A percentile compares a stretch with the other conserved stretches of the same genome.
phyloP scores from a whole-genome alignment of 2,888 invertebrate species.

The Trisateles emortualis region DNA sequence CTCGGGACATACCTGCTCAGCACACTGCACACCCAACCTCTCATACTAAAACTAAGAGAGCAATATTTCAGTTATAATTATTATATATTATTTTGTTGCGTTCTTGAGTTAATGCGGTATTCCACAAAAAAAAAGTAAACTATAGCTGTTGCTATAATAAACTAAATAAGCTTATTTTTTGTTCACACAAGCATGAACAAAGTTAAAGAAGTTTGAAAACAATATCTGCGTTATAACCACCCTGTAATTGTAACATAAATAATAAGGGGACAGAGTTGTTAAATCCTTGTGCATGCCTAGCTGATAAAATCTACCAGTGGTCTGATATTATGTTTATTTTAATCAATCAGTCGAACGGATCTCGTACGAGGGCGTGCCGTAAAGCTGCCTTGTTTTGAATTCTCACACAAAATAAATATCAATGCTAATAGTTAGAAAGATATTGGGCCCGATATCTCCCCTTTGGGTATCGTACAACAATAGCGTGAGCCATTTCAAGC shows the following conservation, averaged over 20 bases:
- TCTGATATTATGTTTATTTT: constrained; percentile 33
- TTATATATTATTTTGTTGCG: constrained; percentile 17
- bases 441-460: constrained; percentile 76
- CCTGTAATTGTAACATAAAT: constrained; percentile 17
- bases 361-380: constrained; percentile 44
- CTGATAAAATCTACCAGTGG: constrained; percentile 34
- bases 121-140: constrained; percentile 7
- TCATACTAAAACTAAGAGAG: constrained; percentile 51
- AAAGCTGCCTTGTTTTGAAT: constrained; percentile 70
- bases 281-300: constrained; percentile 21
- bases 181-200: too few species aligned
- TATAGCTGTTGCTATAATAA: too few species aligned
- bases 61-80: constrained; percentile 51
- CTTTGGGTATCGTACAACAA: constrained; percentile 75
- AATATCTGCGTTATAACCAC: constrained; percentile 1
- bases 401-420: constrained; percentile 78
- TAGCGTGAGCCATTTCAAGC: constrained; percentile 82
- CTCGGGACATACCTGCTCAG: constrained; percentile 48
- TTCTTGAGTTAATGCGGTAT: constrained; percentile 25
- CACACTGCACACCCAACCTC: constrained; percentile 54
- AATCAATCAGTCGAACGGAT: constrained; percentile 44
- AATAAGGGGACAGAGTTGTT: constrained; percentile 12
- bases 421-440: constrained; percentile 73
- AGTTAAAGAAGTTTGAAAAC: too few species aligned
- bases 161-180: too few species aligned